Evolutionary conservation across 1,140 invertebrate species (phyloP), one percentile per base, ranked within the genome.

Genomic region (Archivesica marissinica): DNA sequence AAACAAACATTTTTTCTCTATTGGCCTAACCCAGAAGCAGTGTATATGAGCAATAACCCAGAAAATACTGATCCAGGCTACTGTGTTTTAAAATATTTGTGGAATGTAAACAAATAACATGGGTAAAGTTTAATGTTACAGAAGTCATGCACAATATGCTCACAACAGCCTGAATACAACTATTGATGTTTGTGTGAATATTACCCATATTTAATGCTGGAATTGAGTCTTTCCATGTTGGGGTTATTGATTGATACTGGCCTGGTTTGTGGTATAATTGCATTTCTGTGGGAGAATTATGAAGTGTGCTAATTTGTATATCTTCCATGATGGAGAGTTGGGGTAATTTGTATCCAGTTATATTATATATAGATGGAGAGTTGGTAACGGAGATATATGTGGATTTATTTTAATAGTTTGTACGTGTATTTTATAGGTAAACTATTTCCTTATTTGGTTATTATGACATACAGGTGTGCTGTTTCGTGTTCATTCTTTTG

Each of bases 131-230:
- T 64, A 35, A 33, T 35, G 59, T 64, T 64, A 35, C 59, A 64
- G 30, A 35, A 35, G 33, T 13, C 33, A 64, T 64, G 30, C 17
- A 35, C 38, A 64, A 33, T 33, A 64, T 64, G 59, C 38, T 30
- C 30, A 64, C 30, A 35, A 64, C 30, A 35, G 33, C 17, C 59
- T 33, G 59, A 64, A 64, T 64, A 25, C 13, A 33, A 7, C 20
- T 64, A 64, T 64, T 64, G 41, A 72, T 72, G 68, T 72, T 72
- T 72, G 50, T 72, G 50, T 72, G 68, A 72, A 72, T 52, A 72
- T 72, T 50, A 72, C 39, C 25, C n/a, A 47, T 72, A 47, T 41
- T 47, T 33, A 44, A 44, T 72, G 41, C 44, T 15, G 41, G 44
- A 50, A 47, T 72, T 72, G 39, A 38, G 41, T 72, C 30, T 72